Evolutionary conservation across 2,113 vertebrate species (phyloP), one percentile per base, ranked within the genome.

Genomic region (Neotragus moschatus): DNA sequence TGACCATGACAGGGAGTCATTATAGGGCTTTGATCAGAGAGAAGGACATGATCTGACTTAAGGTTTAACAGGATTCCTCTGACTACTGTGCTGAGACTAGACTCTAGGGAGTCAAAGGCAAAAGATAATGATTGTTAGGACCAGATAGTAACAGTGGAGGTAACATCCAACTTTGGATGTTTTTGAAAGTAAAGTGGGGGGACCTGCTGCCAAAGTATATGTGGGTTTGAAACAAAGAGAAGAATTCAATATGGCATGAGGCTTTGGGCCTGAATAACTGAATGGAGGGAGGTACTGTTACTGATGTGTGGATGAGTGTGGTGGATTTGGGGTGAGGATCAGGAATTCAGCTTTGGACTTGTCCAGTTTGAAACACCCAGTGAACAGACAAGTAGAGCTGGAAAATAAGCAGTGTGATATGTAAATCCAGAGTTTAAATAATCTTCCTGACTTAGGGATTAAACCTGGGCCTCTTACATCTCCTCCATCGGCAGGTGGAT

Each of bases 161-260:
- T n/a, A 23, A 88, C 55, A 88, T 39, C 5, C 61, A 70, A 61
- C n/a, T 61, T 14, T 17, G 70, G 28, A 28, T 66, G 12, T 21
- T 36, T 55, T 51, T 90, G 23, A 95, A 96, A 81, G 66, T 51
- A 70, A 82, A 90, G 53, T 23, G 60, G 36, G 43, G 9, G 70
- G n/a, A 88, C 17, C 4, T n/a, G 17, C 82, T 63, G 58, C n/a
- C 36, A 66, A 25, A 75, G 7, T 51, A 6, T 45, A 45, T 21
- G 19, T 56, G 30, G 13, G 12, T 23, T 3, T 21, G 17, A 60
- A 60, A 92, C 16, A 28, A 25, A 77, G 19, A 43, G 87, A 39
- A 26, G 45, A 53, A 19, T 63, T 63, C 5, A 0, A 47, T 1
- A 7, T 9, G 5, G 13, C n/a, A 19, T 4, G 4, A 58, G 58